phyloP scores from a whole-genome alignment of 2,113 vertebrate genomes.

The Phoxinus phoxinus region DNA sequence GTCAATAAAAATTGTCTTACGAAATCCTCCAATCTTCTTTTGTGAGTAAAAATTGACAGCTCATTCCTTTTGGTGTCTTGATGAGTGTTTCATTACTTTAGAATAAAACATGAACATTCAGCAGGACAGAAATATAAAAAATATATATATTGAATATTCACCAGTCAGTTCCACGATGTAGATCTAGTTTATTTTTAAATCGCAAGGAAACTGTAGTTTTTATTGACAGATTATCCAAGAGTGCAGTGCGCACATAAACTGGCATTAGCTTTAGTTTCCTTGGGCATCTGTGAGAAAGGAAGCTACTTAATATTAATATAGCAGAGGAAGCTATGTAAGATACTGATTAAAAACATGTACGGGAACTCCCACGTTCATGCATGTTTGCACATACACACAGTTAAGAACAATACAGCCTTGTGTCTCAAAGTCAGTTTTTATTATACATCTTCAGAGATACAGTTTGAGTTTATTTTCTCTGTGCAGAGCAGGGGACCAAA shows the following conservation, averaged over 20 bases:
- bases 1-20: no score
- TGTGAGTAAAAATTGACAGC: background rate
- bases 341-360: background rate
- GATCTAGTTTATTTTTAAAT: no score
- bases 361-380: background rate
- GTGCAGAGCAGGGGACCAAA: constrained; percentile 64
- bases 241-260: background rate
- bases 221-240: no score
- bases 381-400: background rate
- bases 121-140: background rate
- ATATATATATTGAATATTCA: background rate
- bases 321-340: background rate
- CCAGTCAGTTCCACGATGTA: background rate
- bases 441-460: constrained; percentile 77
- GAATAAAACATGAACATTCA: background rate
- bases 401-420: constrained; percentile 3
- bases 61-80: background rate
- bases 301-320: background rate
- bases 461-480: constrained; percentile 63
- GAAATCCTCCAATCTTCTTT: background rate
- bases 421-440: constrained; percentile 76
- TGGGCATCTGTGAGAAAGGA: background rate
- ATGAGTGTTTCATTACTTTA: background rate
- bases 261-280: background rate
- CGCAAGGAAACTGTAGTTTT: background rate